Percentiles rank a stretch among this genome's conserved stretches.
Evolutionary conservation across 2,888 invertebrate species (phyloP).

Genomic region (Siphlonurus alternatus): DNA sequence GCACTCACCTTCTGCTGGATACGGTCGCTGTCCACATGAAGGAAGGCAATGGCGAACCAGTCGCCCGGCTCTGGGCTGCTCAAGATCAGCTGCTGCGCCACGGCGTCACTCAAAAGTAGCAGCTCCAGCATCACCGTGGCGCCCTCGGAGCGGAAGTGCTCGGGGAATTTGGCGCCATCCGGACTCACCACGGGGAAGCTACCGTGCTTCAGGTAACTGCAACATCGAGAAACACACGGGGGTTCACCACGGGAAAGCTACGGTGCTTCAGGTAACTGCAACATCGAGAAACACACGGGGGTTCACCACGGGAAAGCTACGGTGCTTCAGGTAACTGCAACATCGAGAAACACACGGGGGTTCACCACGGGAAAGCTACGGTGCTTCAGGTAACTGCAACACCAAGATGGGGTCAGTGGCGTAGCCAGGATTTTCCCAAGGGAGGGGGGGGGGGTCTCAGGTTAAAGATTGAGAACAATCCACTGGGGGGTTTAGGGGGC

Average conservation of each 20-base stretch:
- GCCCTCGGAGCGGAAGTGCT: conserved; percentile 28
- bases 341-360: conserved; percentile 45
- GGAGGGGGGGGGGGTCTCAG: too few relatives aligned
- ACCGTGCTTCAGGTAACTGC: conserved; percentile 56
- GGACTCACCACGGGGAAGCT: conserved; percentile 71
- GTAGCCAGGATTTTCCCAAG: too few relatives aligned
- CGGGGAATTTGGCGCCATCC: conserved; percentile 60
- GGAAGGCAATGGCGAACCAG: conserved; percentile 65
- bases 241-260: conserved; percentile 65
- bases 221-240: conserved; percentile 45
- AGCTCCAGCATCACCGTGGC: conserved; percentile 17
- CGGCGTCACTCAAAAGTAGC: conserved; percentile 20
- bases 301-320: conserved; percentile 65
- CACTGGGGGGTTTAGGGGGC: too few relatives aligned
- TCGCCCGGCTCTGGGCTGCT: conserved; percentile 38
- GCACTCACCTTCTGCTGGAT: not conserved
- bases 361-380: conserved; percentile 69
- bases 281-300: too few relatives aligned
- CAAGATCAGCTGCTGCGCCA: conserved; percentile 15
- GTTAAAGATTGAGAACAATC: too few relatives aligned
- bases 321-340: conserved; percentile 56
- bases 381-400: conserved; percentile 55
- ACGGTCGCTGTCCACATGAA: conserved; percentile 28
- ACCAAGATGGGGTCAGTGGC: too few relatives aligned
- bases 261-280: conserved; percentile 56